A percentile compares a stretch with the other conserved stretches of the same genome.
These are phyloP conservation scores for Drosophila malerkotliana DNA, from an alignment of 1,140 invertebrate genomes.

Conservation along the genomic window DNA sequence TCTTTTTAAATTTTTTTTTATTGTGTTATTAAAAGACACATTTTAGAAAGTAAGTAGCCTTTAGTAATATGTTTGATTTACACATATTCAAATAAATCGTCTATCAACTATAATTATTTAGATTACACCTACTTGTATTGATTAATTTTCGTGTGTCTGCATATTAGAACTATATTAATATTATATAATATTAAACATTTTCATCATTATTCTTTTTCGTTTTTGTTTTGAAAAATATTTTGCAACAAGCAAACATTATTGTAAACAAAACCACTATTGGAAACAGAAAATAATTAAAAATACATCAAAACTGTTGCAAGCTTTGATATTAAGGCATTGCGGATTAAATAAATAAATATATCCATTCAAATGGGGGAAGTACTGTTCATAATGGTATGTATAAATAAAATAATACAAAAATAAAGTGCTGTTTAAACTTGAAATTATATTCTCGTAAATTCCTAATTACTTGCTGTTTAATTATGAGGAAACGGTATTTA, in stretches of 20 bases:
- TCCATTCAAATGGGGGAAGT: not conserved
- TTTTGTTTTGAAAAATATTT: not conserved
- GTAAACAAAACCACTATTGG: not conserved
- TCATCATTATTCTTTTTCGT: conserved; percentile 13
- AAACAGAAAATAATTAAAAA: not conserved
- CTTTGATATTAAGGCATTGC: conserved; percentile 21
- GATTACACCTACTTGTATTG: conserved; percentile 51
- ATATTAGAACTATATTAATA: conserved; percentile 40
- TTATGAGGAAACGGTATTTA: conserved; percentile 43
- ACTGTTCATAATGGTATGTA: not conserved
- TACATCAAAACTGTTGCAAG: conserved; percentile 5
- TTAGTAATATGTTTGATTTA: conserved; percentile 49
- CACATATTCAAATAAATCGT: conserved; percentile 44
- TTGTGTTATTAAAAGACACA: conserved; percentile 47
- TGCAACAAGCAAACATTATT: not conserved
- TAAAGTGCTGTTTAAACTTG: conserved; percentile 7
- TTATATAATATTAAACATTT: conserved; percentile 42
- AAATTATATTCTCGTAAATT: conserved; percentile 9
- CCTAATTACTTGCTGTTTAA: conserved; percentile 29
- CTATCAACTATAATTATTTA: conserved; percentile 52
- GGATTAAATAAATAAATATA: not conserved
- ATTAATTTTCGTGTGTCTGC: conserved; percentile 39
- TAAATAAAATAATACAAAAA: no score
- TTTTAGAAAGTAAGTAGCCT: conserved; percentile 46
- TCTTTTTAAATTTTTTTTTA: conserved; percentile 40